Evolutionary conservation across 2,113 vertebrate species (phyloP), one percentile per base, ranked within the genome.

Genomic region (Nycticorax nycticorax): DNA sequence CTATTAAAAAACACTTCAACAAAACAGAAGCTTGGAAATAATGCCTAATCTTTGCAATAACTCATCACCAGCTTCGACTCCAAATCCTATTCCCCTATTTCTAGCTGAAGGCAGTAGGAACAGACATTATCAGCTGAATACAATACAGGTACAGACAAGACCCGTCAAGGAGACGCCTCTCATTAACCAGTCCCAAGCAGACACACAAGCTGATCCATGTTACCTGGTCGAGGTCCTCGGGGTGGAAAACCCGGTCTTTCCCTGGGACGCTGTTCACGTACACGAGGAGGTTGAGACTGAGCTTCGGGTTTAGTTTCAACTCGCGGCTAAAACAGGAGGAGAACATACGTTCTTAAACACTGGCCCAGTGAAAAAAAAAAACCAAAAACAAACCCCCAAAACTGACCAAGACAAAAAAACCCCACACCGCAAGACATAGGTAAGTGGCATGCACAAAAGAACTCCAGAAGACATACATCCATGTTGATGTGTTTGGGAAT

Each of bases 151-250:
- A 55, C 41, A 81, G 57, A 26, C 30, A 24, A 32, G 37, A 22
- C 28, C 48, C 6, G 2, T 9, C 30, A 41, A 39, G 63, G 48
- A 83, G 53, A 43, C 16, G 4, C 9, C 26, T 20, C 50, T 50
- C 48, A 3, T 16, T 9, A 50, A 22, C 45, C 4, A 17, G 1
- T 23, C 52, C 62, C 39, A 39, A 35, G 33, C 77, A 79, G 62
- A 59, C 48, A 45, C 28, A n/a, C 16, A 22, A 17, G 35, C 66
- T 50, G 32, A 48, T 15, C 53, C n/a, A 32, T 9, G 1, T 96
- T 97, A 99, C 99, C 99, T 98, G 99, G 98, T 81, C 99, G 98
- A 87, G 99, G 98, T 72, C 99, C 99, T 84, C 99, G 98, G 3
- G 98, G 98, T 32, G 98, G 98, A 90, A 99, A 99, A 48, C 98